Evolutionary conservation across 2,797 vertebrate genomes (phyloP).

Genomic region (Ceyx erithaca): DNA sequence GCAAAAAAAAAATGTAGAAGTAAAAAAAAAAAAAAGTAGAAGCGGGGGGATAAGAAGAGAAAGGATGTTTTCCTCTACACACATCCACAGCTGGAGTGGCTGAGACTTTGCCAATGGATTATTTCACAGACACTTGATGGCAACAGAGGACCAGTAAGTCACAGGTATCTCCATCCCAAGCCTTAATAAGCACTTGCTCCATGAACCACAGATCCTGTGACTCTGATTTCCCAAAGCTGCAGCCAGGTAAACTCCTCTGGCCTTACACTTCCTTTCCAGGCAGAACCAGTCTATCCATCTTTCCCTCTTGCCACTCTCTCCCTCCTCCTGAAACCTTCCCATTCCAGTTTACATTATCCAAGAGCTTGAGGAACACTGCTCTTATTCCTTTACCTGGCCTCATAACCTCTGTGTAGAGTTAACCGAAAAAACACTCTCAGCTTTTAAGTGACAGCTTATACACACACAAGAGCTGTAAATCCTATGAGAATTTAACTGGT

Average conservation of each 20-base stretch:
- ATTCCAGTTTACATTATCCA: neutral
- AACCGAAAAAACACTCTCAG: neutral
- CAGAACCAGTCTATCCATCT: neutral
- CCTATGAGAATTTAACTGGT: neutral
- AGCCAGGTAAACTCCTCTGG: neutral
- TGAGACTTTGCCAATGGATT: neutral
- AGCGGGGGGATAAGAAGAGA: neutral
- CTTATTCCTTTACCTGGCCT: neutral
- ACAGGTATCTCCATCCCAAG: neutral
- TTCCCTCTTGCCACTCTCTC: neutral
- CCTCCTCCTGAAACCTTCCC: neutral
- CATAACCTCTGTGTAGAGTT: neutral
- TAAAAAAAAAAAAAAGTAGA: neutral
- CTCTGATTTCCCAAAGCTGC: fast-evolving
- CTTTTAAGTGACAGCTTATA: neutral
- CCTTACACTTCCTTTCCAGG: neutral
- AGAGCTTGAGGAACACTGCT: neutral
- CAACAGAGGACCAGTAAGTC: neutral
- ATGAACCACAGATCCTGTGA: neutral
- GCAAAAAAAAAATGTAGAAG: neutral
- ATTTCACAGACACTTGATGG: neutral
- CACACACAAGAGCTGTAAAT: neutral
- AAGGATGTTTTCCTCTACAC: neutral
- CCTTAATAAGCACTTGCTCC: neutral
- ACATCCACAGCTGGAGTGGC: neutral